phyloP scores from a whole-genome alignment of 2,888 invertebrate genomes.

The Campaea margaritaria region DNA sequence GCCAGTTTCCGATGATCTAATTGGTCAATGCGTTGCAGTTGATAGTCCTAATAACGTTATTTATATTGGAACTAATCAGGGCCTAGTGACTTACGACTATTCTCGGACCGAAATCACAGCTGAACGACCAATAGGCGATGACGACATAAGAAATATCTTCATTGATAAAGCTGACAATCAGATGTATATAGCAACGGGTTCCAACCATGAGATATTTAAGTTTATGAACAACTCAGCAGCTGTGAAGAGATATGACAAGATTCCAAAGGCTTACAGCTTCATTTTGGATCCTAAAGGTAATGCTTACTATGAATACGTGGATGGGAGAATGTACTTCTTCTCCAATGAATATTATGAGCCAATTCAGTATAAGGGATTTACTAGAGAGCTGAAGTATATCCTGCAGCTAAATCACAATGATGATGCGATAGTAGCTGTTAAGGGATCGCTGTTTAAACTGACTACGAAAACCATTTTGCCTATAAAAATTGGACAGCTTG shows the following conservation, averaged over 20 bases:
- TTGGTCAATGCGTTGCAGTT: constrained; percentile 73
- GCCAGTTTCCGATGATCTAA: constrained; percentile 69
- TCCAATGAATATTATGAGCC: constrained; percentile 72
- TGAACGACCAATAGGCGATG: constrained; percentile 77
- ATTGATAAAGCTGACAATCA: constrained; percentile 71
- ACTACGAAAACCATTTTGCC: constrained; percentile 70
- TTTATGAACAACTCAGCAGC: constrained; percentile 76
- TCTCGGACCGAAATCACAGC: constrained; percentile 67
- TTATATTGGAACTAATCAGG: constrained; percentile 78
- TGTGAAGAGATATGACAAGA: constrained; percentile 71
- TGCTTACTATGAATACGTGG: constrained; percentile 74
- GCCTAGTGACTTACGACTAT: constrained; percentile 71
- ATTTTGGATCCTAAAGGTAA: constrained; percentile 72
- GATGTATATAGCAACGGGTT: constrained; percentile 75
- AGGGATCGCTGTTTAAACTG: constrained; percentile 70
- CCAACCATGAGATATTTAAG: constrained; percentile 70
- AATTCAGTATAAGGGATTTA: constrained; percentile 77
- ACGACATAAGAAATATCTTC: constrained; percentile 74
- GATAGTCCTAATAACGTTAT: constrained; percentile 62
- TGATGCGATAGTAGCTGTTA: constrained; percentile 74
- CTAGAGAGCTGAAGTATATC: constrained; percentile 74
- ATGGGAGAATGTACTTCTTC: constrained; percentile 75
- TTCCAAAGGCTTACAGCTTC: constrained; percentile 76
- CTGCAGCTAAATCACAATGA: constrained; percentile 69
- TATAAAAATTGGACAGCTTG: constrained; percentile 70